Evolutionary conservation across 2,888 invertebrate species (phyloP), one percentile per base, ranked within the genome.

Genomic region (Sialis lutaria): DNA sequence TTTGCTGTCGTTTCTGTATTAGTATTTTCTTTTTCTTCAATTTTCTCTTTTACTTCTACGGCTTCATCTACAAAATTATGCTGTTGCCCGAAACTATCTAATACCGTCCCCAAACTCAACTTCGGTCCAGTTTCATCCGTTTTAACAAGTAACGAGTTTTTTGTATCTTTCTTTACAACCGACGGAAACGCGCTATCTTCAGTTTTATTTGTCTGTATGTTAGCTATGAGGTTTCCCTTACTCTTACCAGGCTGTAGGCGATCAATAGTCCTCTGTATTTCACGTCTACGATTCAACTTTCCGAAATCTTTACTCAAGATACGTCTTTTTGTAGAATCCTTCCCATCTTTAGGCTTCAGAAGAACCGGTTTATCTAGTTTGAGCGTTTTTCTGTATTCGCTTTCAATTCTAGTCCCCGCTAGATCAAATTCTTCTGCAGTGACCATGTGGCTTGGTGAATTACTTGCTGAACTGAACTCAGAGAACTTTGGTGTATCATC

Each of bases 181-280:
- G 70, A 56, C 3, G 75, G 72, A 40, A 70, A 64, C 1, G 68
- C 7, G 10, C 31, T 35, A 57, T 80, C 80, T 54, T 81, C 80
- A 10, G 67, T 55, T 59, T 75, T 75, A 51, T 72, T 70, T 1
- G 67, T 58, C 53, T 68, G 69, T 30, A 77, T 69, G 58, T 82
- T 86, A 37, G 82, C 77, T 31, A 88, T 68, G 13, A 89, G 68
- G 65, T 88, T 89, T 1, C 88, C 88, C 68, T 89, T 89, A 57
- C 87, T 81, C 64, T 89, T 88, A 0, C 88, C 88, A 1, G 87
- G 87, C 57, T 88, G 88, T 45, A 88, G 64, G 48, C 88, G 72
- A 53, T 88, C 87, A 54, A 88, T 88, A 1, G 86, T 87, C 52
- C 87, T 72, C 61, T 87, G 83, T 50, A 84, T 71, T 64, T 87